A percentile compares a stretch with the other conserved stretches of the same genome.
Evolutionary conservation across 2,888 invertebrate species (phyloP).

Genomic region (Microplitis manilae): DNA sequence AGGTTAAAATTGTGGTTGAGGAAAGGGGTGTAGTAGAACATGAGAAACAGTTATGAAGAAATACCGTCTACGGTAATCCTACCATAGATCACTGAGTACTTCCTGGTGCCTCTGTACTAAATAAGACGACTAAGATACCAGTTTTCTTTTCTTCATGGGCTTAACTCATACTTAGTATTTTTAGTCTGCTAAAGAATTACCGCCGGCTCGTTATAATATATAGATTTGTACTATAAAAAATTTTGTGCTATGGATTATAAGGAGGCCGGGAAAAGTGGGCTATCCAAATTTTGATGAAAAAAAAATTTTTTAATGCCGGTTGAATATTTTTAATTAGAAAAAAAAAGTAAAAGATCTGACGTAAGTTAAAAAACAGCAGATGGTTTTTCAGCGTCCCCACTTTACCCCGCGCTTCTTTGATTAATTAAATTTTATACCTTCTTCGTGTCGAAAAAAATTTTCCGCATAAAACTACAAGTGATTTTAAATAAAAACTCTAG

Average conservation of each 20-base stretch:
- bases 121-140: conserved; percentile 34
- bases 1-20: conserved; percentile 28
- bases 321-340: too few relatives aligned
- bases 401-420: too few relatives aligned
- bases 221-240: not conserved
- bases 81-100: conserved; percentile 68
- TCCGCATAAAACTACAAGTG: too few relatives aligned
- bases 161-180: conserved; percentile 66
- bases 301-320: too few relatives aligned
- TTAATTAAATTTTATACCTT: too few relatives aligned
- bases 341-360: too few relatives aligned
- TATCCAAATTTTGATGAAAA: too few relatives aligned
- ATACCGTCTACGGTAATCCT: conserved; percentile 71
- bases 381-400: too few relatives aligned
- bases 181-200: conserved; percentile 9
- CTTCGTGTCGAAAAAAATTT: too few relatives aligned
- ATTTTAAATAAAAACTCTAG: too few relatives aligned
- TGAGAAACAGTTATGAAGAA: conserved; percentile 71
- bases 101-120: conserved; percentile 23
- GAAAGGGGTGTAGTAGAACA: conserved; percentile 45
- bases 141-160: conserved; percentile 62
- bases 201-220: not conserved
- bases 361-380: too few relatives aligned
- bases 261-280: not conserved
- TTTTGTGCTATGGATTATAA: not conserved